phyloP scores from a whole-genome alignment of 2,888 invertebrate genomes.

The Halocaridina rubra region DNA sequence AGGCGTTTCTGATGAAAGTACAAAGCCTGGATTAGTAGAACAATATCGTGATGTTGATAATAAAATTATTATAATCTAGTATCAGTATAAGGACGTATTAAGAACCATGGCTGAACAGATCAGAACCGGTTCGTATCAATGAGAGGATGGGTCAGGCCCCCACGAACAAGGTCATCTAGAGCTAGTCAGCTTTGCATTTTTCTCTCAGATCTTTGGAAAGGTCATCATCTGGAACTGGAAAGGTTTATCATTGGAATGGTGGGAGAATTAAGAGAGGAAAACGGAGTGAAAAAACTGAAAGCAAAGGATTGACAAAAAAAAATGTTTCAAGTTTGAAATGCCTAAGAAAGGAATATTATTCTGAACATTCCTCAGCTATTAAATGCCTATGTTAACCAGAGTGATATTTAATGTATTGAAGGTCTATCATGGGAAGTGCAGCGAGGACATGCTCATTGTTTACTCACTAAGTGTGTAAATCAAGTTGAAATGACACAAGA shows the following conservation, averaged over 20 bases:
- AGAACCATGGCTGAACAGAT: too few relatives aligned
- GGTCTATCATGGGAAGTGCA: background rate
- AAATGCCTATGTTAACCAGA: too few relatives aligned
- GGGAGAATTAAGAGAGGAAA: constrained; percentile 15
- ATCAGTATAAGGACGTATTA: too few relatives aligned
- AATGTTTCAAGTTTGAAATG: background rate
- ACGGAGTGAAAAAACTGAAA: constrained; percentile 10
- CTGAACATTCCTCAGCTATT: background rate
- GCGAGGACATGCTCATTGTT: background rate
- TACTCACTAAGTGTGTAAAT: constrained; percentile 2
- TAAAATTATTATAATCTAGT: too few relatives aligned
- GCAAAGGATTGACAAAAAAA: background rate
- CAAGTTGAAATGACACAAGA: constrained; percentile 19
- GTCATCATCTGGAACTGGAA: background rate
- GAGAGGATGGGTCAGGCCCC: constrained; percentile 59
- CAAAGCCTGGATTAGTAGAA: background rate
- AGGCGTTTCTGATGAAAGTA: constrained; percentile 32
- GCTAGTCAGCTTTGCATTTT: constrained; percentile 15
- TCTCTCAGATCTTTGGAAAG: background rate
- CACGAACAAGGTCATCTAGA: constrained; percentile 45
- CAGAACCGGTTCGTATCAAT: constrained; percentile 33
- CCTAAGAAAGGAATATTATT: background rate
- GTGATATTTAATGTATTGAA: too few relatives aligned
- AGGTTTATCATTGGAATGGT: constrained; percentile 19
- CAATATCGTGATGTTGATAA: too few relatives aligned